phyloP scores from a whole-genome alignment of 2,888 invertebrate genomes.

The Epinotia ramella region DNA sequence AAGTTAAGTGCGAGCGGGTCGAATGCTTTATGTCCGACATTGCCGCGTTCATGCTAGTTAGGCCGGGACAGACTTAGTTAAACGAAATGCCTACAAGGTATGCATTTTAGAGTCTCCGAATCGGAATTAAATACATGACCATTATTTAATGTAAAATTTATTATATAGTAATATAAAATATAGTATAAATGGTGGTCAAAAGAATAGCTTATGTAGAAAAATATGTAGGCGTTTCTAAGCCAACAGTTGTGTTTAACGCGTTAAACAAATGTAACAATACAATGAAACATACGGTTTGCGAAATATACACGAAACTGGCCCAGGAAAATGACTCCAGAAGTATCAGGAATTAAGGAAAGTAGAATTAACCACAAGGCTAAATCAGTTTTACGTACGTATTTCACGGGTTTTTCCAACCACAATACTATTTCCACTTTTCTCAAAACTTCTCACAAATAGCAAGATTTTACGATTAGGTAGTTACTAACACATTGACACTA shows the following conservation, averaged over 20 bases:
- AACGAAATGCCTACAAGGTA: too few relatives aligned
- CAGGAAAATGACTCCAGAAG: not conserved
- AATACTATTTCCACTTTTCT: not conserved
- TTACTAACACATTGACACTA: not conserved
- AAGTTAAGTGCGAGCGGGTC: too few relatives aligned
- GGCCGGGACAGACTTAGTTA: too few relatives aligned
- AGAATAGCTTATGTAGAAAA: not conserved
- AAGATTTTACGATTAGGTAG: slow-evolving; percentile 22
- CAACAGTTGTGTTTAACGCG: too few relatives aligned
- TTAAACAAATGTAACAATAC: too few relatives aligned
- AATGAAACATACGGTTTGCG: too few relatives aligned
- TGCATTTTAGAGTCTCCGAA: too few relatives aligned
- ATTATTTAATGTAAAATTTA: too few relatives aligned
- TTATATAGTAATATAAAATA: too few relatives aligned
- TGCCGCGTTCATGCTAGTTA: too few relatives aligned
- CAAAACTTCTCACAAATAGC: slow-evolving; percentile 8
- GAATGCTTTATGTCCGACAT: too few relatives aligned
- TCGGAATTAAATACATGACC: too few relatives aligned
- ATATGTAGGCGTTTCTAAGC: not conserved
- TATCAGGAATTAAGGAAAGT: not conserved
- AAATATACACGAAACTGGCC: not conserved
- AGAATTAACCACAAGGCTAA: not conserved
- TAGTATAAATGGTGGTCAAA: not conserved
- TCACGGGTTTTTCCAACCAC: slow-evolving; percentile 25
- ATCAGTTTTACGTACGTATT: slow-evolving; percentile 13